These are phyloP conservation scores for Tetragnatha versicolor DNA, from an alignment of 1,140 invertebrate genomes.

Conservation along the genomic window DNA sequence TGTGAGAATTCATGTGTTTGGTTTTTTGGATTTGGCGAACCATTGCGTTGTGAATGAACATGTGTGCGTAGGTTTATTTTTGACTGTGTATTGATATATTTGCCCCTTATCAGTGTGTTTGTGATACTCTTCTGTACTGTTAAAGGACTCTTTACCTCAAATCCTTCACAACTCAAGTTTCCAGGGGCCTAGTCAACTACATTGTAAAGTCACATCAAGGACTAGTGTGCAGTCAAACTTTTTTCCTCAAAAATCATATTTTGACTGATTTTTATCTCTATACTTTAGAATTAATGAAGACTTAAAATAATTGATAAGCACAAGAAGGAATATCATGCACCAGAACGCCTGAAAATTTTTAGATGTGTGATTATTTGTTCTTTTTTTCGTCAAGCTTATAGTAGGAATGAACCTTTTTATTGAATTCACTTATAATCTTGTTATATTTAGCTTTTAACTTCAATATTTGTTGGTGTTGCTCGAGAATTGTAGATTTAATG, in stretches of 20 bases:
- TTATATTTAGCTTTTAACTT: background rate
- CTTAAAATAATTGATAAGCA: slow-evolving; percentile 2
- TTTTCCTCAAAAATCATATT: background rate
- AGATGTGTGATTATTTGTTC: background rate
- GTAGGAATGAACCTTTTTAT: too few species aligned
- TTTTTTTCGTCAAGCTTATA: background rate
- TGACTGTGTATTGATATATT: slow-evolving; percentile 34
- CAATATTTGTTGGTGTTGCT: background rate
- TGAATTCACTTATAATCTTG: too few species aligned
- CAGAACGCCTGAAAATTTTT: background rate
- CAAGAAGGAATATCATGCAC: slow-evolving; percentile 9
- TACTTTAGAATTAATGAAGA: background rate
- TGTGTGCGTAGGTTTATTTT: slow-evolving; percentile 31
- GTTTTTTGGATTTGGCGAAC: background rate
- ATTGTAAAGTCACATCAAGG: background rate
- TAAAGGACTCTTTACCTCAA: slow-evolving; percentile 49
- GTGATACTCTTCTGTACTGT: slow-evolving; percentile 37
- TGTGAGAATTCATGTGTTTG: background rate
- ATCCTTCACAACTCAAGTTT: slow-evolving; percentile 36
- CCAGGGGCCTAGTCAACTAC: slow-evolving; percentile 43
- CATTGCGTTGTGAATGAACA: slow-evolving; percentile 1
- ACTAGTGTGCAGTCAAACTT: background rate
- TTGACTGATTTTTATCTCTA: slow-evolving; percentile 28
- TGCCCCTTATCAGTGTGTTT: slow-evolving; percentile 23
- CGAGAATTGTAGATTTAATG: background rate